Conservation (phyloP, 1,140 invertebrate genomes). For the Drosophila navojoa region DNA sequence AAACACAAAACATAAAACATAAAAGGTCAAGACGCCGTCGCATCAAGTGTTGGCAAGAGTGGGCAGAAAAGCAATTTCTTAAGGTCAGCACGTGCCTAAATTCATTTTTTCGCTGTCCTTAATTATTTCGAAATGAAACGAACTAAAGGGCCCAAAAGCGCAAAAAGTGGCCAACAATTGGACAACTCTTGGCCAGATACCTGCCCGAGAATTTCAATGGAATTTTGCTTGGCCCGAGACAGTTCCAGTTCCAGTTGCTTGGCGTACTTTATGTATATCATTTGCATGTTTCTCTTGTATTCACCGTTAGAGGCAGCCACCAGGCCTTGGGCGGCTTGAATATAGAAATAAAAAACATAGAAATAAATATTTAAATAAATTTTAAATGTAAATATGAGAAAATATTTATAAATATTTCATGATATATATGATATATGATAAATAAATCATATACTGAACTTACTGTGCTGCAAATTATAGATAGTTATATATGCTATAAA, state of each 20-base stretch:
- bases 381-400: too few species aligned
- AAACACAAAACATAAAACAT: slow-evolving; percentile 57
- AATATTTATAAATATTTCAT: too few species aligned
- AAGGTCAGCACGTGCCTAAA: slow-evolving; percentile 73
- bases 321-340: too few species aligned
- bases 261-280: neutral
- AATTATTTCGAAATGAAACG: slow-evolving; percentile 74
- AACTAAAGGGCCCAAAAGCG: slow-evolving; percentile 51
- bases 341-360: too few species aligned
- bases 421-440: too few species aligned
- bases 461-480: too few species aligned
- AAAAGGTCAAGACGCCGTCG: slow-evolving; percentile 62
- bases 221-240: neutral
- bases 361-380: too few species aligned
- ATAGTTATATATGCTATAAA: too few species aligned
- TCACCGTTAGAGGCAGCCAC: too few species aligned
- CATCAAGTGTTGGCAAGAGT: slow-evolving; percentile 37
- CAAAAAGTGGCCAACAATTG: slow-evolving; percentile 49
- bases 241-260: neutral
- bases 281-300: slow-evolving; percentile 2
- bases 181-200: slow-evolving; percentile 26
- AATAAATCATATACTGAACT: too few species aligned
- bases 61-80: slow-evolving; percentile 68
- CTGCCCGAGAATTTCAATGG: slow-evolving; percentile 28
- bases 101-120: slow-evolving; percentile 63